phyloP scores from a whole-genome alignment of 2,888 invertebrate species.

The Fabriciana adippe region DNA sequence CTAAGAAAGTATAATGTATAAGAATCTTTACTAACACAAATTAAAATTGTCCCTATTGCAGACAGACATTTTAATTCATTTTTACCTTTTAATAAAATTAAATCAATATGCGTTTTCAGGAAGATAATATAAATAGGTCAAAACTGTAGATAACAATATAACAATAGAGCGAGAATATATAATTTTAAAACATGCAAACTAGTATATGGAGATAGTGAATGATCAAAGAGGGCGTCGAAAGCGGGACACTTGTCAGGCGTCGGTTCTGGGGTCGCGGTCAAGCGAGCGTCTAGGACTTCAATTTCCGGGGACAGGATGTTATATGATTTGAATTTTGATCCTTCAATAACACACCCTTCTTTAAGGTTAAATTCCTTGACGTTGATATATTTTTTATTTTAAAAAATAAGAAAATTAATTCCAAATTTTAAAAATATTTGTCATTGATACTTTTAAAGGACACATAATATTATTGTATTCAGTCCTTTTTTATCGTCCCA shows the following conservation, averaged over 20 bases:
- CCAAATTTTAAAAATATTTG: no score
- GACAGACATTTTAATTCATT: no score
- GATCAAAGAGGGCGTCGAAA: slow-evolving; percentile 31
- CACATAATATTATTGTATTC: no score
- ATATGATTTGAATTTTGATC: slow-evolving; percentile 72
- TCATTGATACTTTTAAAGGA: no score
- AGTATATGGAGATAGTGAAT: background rate
- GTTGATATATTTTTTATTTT: background rate
- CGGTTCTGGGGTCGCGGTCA: slow-evolving; percentile 66
- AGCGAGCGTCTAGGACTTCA: slow-evolving; percentile 65
- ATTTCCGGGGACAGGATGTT: slow-evolving; percentile 68
- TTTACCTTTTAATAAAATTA: no score
- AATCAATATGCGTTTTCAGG: no score
- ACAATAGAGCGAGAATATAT: background rate
- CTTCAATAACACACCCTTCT: slow-evolving; percentile 26
- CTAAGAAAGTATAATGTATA: background rate
- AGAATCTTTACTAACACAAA: no score
- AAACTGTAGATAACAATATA: no score
- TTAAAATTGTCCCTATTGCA: no score
- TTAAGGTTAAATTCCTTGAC: slow-evolving; percentile 4
- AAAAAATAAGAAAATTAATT: no score
- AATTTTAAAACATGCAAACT: background rate
- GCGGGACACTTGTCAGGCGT: slow-evolving; percentile 67
- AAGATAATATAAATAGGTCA: no score
- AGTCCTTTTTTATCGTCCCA: no score